Percentiles rank a stretch among this genome's conserved stretches.
phyloP scores from a whole-genome alignment of 2,113 vertebrate species.

The Piaya cayana region DNA sequence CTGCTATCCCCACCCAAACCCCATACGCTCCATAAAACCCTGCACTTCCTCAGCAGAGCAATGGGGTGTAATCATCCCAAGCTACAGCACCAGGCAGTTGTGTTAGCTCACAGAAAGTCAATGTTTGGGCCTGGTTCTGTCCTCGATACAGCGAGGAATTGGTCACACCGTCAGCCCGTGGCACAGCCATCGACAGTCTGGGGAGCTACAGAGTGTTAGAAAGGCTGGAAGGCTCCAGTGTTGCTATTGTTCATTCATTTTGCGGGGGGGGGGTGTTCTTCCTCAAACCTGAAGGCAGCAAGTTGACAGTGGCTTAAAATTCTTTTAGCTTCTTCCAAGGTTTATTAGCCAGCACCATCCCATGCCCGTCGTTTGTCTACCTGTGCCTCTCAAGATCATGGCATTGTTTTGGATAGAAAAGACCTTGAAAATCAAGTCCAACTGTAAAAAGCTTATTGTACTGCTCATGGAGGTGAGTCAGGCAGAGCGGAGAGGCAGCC shows the following conservation, averaged over 20 bases:
- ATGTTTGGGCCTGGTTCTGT: not conserved
- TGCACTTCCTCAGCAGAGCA: not conserved
- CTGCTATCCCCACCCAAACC: not conserved
- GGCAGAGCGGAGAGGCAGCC: not conserved
- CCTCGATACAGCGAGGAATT: not conserved
- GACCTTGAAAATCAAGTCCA: no score
- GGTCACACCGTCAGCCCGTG: fast-evolving
- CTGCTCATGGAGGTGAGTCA: fast-evolving
- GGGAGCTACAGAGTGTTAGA: not conserved
- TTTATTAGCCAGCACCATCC: not conserved
- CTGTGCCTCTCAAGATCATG: not conserved
- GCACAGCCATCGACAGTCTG: not conserved
- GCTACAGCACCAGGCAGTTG: not conserved
- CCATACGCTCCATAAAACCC: not conserved
- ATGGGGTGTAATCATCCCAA: not conserved
- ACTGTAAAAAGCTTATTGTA: no score
- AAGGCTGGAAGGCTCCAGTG: not conserved
- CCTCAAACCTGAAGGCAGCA: not conserved
- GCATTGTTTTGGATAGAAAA: no score
- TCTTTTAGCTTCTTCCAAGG: not conserved
- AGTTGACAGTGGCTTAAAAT: not conserved
- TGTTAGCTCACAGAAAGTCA: not conserved
- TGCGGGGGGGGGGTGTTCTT: not conserved
- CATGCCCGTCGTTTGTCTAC: not conserved
- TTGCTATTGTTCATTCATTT: not conserved